Conservation (phyloP, 2,113 vertebrate species). For the Myotis brandtii region DNA sequence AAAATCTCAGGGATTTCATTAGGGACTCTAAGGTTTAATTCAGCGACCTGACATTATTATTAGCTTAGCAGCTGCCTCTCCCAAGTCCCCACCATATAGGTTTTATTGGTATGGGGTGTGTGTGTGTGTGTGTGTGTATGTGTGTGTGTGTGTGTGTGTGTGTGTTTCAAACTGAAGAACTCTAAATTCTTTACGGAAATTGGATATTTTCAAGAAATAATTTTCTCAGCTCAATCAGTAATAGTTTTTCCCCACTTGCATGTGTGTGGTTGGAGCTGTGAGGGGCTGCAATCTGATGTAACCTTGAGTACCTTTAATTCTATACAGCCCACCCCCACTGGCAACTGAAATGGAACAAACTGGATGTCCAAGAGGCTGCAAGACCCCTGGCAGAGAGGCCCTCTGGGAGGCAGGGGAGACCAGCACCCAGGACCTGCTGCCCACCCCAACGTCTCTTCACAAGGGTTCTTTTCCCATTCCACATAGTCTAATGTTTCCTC, state of each 20-base stretch:
- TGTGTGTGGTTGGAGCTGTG: neutral
- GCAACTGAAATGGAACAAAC: neutral
- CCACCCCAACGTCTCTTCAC: neutral
- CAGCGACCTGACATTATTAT: constrained; percentile 30
- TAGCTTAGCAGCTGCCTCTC: constrained; percentile 37
- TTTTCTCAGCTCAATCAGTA: neutral
- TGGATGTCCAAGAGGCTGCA: neutral
- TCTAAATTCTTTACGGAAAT: constrained; percentile 12
- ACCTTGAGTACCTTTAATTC: constrained; percentile 21
- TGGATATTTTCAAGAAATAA: constrained; percentile 1
- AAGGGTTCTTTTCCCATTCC: neutral
- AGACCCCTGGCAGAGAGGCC: neutral
- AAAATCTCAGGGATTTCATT: constrained; percentile 64
- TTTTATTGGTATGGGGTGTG: neutral
- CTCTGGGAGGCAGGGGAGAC: neutral
- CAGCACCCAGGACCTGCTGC: neutral
- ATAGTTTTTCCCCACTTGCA: neutral
- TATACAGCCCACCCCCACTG: neutral
- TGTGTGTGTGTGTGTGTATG: no score
- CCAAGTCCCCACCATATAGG: neutral
- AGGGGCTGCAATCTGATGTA: neutral
- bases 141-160: no score
- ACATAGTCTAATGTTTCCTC: constrained; percentile 26
- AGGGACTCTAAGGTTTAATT: constrained; percentile 44
- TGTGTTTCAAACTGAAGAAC: neutral